These are phyloP conservation scores for Coilia nasus DNA, from an alignment of 2,797 vertebrate species.

Conservation along the genomic window DNA sequence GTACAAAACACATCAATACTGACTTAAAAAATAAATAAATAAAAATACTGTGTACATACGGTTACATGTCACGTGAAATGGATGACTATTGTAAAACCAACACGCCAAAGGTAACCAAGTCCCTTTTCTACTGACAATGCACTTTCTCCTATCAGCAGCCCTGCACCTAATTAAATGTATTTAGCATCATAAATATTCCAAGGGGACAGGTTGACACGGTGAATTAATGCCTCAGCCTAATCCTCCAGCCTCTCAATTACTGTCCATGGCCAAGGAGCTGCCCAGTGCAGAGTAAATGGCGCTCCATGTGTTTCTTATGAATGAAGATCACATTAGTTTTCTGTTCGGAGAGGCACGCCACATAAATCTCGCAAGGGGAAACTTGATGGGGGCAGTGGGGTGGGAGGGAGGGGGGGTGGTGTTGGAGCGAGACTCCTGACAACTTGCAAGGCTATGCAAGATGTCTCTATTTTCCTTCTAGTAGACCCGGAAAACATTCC, in stretches of 20 bases:
- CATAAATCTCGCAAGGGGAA: constrained; percentile 55
- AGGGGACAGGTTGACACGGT: constrained; percentile 79
- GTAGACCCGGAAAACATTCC: not conserved
- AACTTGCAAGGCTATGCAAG: constrained; percentile 40
- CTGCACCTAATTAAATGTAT: constrained; percentile 81
- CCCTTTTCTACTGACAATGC: constrained; percentile 72
- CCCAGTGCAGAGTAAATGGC: constrained; percentile 69
- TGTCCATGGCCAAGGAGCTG: constrained; percentile 69
- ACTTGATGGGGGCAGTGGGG: constrained; percentile 8
- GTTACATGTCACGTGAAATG: constrained; percentile 62
- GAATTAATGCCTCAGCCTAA: constrained; percentile 82
- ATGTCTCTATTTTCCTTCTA: constrained; percentile 15
- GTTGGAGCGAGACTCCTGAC: constrained; percentile 23
- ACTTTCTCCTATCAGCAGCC: constrained; percentile 73
- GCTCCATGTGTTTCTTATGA: constrained; percentile 67
- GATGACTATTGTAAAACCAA: constrained; percentile 67
- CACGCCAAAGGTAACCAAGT: constrained; percentile 68
- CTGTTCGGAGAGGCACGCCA: constrained; percentile 54
- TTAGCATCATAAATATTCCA: constrained; percentile 84
- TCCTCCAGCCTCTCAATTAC: constrained; percentile 73
- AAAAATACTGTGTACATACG: constrained; percentile 15
- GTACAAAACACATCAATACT: not conserved
- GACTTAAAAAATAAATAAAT: not conserved
- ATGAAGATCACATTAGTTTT: constrained; percentile 68
- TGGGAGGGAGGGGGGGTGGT: not conserved